Evolutionary conservation across 1,140 invertebrate genomes (phyloP).

Genomic region (Aphelinus atriplicis): DNA sequence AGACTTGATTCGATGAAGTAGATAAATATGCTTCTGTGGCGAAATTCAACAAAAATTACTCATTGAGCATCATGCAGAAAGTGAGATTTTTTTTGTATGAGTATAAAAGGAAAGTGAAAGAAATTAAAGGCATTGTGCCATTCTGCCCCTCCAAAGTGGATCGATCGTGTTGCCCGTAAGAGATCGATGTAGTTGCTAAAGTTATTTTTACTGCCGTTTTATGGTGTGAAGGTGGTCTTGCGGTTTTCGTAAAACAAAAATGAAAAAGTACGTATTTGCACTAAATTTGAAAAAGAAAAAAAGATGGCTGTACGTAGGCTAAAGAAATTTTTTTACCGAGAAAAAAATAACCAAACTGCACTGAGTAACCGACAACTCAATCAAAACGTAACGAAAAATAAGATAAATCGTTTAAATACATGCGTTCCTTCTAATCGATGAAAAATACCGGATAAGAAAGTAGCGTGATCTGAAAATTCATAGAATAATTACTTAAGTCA

Average conservation of each 20-base stretch:
- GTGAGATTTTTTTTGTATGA: slow-evolving; percentile 39
- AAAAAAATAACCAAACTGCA: slow-evolving; percentile 17
- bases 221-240: slow-evolving; percentile 33
- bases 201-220: slow-evolving; percentile 54
- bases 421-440: slow-evolving; percentile 39
- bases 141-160: slow-evolving; percentile 26
- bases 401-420: slow-evolving; percentile 19
- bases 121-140: slow-evolving; percentile 8
- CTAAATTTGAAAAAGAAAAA: slow-evolving; percentile 13
- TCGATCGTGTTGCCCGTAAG: slow-evolving; percentile 22
- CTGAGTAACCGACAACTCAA: slow-evolving; percentile 8
- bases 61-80: slow-evolving; percentile 34
- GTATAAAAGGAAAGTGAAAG: slow-evolving; percentile 9
- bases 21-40: background rate
- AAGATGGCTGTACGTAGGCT: slow-evolving; percentile 26
- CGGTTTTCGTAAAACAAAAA: slow-evolving; percentile 37
- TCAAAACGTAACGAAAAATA: slow-evolving; percentile 11
- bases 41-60: slow-evolving; percentile 5
- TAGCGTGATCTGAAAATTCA: background rate
- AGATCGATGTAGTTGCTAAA: slow-evolving; percentile 41
- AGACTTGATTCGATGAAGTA: background rate
- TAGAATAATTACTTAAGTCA: background rate
- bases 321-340: slow-evolving; percentile 40
- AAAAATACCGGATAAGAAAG: slow-evolving; percentile 16
- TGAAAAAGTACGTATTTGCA: slow-evolving; percentile 28